Evolutionary conservation across 2,113 vertebrate species (phyloP).

Genomic region (Aplodontia rufa): DNA sequence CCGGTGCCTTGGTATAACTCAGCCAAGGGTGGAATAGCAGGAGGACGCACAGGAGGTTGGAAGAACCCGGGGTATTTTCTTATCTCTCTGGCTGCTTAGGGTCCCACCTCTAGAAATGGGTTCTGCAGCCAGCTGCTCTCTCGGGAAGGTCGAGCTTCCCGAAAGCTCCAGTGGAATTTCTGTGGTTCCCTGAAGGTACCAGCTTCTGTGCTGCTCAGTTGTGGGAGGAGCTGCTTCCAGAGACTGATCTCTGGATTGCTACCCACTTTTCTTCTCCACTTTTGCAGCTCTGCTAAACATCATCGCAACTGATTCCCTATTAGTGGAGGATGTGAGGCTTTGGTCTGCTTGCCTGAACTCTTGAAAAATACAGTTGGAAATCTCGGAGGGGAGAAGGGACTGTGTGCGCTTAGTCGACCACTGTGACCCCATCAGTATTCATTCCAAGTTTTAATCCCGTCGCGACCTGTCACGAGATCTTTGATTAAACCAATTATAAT

Average conservation of each 20-base stretch:
- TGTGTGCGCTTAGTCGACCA: not conserved
- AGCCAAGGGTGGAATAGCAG: not conserved
- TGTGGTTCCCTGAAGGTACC: not conserved
- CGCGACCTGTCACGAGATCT: not conserved
- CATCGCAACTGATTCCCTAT: not conserved
- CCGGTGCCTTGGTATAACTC: not conserved
- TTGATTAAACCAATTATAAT: not conserved
- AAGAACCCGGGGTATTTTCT: not conserved
- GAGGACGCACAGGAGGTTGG: not conserved
- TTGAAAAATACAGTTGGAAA: not conserved
- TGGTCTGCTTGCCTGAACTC: not conserved
- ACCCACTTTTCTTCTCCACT: not conserved
- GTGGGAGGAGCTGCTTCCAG: not conserved
- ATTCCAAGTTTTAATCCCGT: not conserved
- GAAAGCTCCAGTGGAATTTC: not conserved
- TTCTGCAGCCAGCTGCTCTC: not conserved
- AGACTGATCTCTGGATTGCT: not conserved
- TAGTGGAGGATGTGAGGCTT: not conserved
- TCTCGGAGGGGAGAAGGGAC: not conserved
- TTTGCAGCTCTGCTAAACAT: not conserved
- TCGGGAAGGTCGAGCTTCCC: not conserved
- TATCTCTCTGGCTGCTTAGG: not conserved
- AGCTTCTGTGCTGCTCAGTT: not conserved
- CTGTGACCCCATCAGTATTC: not conserved
- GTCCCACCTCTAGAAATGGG: accelerated